phyloP scores from a whole-genome alignment of 2,113 vertebrate genomes.

The Mormoops blainvillei region DNA sequence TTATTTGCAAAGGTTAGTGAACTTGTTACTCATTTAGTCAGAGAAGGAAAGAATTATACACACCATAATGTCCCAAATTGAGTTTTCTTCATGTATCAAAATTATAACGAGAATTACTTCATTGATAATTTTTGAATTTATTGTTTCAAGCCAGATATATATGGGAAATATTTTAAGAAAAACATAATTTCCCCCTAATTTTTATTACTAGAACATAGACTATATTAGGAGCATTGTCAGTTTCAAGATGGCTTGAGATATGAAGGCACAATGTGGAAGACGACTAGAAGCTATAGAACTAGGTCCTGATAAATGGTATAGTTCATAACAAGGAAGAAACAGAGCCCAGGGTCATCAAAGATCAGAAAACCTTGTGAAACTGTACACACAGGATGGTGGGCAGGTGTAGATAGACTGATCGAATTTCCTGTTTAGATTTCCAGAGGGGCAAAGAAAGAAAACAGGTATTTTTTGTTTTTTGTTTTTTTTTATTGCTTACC shows the following conservation, averaged over 20 bases:
- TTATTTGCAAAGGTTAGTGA: constrained; percentile 47
- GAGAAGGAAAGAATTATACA: background rate
- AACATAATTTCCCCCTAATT: background rate
- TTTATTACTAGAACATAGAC: background rate
- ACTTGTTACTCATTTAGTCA: constrained; percentile 42
- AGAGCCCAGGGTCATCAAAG: background rate
- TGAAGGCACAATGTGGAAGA: background rate
- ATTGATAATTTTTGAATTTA: background rate
- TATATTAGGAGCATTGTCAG: background rate
- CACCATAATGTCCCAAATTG: background rate
- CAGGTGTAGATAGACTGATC: background rate
- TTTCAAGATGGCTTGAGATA: background rate
- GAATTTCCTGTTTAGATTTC: background rate
- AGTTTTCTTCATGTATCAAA: background rate
- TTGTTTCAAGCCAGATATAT: background rate
- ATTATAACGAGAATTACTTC: background rate
- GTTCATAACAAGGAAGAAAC: background rate
- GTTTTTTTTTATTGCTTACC: too few relatives aligned
- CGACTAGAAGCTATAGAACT: fast-evolving
- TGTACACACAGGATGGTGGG: fast-evolving
- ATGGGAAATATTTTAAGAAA: background rate
- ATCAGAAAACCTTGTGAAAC: background rate
- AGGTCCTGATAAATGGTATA: too few relatives aligned
- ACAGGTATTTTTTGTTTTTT: too few relatives aligned
- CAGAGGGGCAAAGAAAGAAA: background rate